A percentile compares a stretch with the other conserved stretches of the same genome.
phyloP scores from a whole-genome alignment of 2,888 invertebrate species.

The Rotaria macrura region DNA sequence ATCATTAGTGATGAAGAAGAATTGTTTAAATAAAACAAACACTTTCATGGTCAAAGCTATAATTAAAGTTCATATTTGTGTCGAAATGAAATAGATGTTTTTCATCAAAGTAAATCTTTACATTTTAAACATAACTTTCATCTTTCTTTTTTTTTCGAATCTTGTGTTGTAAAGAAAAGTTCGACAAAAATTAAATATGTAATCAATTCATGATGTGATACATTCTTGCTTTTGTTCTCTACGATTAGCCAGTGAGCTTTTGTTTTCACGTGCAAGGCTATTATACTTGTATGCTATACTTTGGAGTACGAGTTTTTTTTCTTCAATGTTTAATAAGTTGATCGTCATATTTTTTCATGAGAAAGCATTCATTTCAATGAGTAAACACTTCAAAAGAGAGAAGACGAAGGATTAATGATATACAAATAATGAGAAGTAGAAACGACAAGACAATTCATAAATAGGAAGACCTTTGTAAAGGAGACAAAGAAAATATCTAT shows the following conservation, averaged over 20 bases:
- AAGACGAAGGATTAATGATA: background rate
- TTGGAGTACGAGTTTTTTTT: background rate
- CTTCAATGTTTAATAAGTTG: background rate
- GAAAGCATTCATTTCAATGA: background rate
- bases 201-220: background rate
- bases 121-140: background rate
- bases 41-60: background rate
- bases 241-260: background rate
- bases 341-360: background rate
- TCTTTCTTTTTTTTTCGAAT: background rate
- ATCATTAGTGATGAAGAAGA: background rate
- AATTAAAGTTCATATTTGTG: background rate
- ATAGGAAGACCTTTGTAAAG: background rate
- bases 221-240: background rate
- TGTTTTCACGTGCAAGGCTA: background rate
- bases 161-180: too few species aligned
- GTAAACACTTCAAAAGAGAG: background rate
- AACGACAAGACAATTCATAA: background rate
- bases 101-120: background rate
- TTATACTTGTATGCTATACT: background rate
- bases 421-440: background rate
- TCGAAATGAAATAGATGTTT: background rate
- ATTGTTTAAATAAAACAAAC: background rate
- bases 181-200: background rate
- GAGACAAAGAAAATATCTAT: background rate